Evolutionary conservation across 2,113 vertebrate genomes (phyloP).

Genomic region (Bolborhynchus lineola): DNA sequence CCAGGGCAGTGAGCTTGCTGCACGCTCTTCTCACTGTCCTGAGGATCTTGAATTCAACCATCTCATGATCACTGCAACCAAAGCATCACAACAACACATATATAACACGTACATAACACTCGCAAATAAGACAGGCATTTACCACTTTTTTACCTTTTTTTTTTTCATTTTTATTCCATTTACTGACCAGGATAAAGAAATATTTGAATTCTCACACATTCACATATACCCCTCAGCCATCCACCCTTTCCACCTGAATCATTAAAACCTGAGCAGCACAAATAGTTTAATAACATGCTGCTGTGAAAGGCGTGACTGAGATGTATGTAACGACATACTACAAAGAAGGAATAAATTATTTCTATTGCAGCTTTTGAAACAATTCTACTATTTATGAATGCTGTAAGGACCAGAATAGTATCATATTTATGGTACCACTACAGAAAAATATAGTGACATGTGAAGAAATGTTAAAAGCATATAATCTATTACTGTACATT

Average conservation of each 20-base stretch:
- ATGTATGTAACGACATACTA: not conserved
- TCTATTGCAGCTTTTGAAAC: not conserved
- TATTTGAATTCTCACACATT: not conserved
- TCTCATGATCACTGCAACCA: too few species aligned
- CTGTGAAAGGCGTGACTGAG: not conserved
- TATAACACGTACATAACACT: not conserved
- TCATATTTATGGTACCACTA: not conserved
- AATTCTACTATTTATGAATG: not conserved
- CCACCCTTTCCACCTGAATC: not conserved
- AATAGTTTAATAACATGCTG: not conserved
- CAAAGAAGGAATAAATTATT: not conserved
- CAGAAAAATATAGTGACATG: not conserved
- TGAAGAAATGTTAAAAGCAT: not conserved
- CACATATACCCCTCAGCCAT: not conserved
- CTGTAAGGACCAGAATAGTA: not conserved
- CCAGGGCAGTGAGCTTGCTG: too few species aligned
- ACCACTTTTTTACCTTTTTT: not conserved
- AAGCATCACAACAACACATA: too few species aligned
- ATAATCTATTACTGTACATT: not conserved
- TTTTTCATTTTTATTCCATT: not conserved
- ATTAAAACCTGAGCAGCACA: not conserved
- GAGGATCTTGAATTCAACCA: too few species aligned
- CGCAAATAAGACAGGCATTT: not conserved
- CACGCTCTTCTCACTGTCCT: too few species aligned
- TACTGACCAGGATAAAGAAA: not conserved